These are phyloP conservation scores for Thunnus maccoyii DNA, from an alignment of 2,113 vertebrate genomes.

Conservation along the genomic window DNA sequence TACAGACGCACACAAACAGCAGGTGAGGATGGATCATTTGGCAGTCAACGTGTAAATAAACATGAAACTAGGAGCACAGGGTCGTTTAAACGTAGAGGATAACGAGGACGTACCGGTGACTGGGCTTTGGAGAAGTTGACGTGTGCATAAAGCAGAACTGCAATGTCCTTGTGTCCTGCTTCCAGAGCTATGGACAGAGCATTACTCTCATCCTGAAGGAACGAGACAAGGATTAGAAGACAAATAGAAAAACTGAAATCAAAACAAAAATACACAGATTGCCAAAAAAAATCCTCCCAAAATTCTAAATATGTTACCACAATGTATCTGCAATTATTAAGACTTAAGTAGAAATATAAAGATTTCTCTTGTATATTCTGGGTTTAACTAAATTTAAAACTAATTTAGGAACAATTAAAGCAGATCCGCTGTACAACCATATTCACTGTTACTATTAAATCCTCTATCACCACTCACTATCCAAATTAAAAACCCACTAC, in stretches of 20 bases:
- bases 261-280: no score
- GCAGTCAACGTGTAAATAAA: background rate
- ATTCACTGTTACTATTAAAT: no score
- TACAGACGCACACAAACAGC: constrained; percentile 12
- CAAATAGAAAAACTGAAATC: background rate
- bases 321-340: no score
- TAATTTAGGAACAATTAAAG: no score
- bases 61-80: background rate
- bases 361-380: no score
- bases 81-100: accelerated
- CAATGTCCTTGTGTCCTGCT: constrained; percentile 98
- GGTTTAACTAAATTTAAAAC: no score
- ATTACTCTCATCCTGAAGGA: constrained; percentile 92
- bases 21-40: accelerated
- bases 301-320: no score
- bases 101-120: constrained; percentile 90
- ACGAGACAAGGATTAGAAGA: background rate
- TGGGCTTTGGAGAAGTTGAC: constrained; percentile 97
- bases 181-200: constrained; percentile 98
- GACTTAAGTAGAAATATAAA: no score
- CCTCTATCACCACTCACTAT: no score
- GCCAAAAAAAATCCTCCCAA: no score
- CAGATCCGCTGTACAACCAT: no score
- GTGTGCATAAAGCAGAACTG: constrained; percentile 94
- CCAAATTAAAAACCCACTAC: no score